Evolutionary conservation across 2,888 invertebrate genomes (phyloP), one percentile per base, ranked within the genome.

Genomic region (Cryptops parisi): DNA sequence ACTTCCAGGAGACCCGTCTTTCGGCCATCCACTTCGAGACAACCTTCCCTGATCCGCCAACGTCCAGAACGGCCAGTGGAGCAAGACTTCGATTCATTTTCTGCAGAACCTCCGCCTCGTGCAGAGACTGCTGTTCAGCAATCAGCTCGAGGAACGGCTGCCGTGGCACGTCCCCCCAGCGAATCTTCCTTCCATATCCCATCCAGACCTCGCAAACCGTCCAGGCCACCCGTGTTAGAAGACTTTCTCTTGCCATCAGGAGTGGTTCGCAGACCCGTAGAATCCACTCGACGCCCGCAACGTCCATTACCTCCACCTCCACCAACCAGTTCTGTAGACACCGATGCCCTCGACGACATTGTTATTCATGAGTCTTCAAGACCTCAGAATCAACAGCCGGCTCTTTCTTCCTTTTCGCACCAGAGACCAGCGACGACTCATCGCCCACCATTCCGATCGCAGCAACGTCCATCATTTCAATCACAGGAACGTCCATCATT

Each of bases 81-180:
- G 9, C 33, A 33, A 15, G 6, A 6, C 9, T 33, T 33, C 9
- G 24, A 19, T 12, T 23, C 17, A 9, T 5, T 12, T 9, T 19
- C 46, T 4, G 46, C 9, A 6, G 22, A 46, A 17, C 5, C 26
- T 9, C 52, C 52, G 12, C 52, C 52, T 19, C 25, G 52, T 22
- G 43, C 52, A 21, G 12, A 23, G 44, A 52, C 52, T 3, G 25
- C 52, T 5, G 52, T 52, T 15, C 52, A 52, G 12, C 52, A 52
- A 3, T 22, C 52, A 22, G 26, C 21, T 33, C 19, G 27, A 4
- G 44, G 52, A 17, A n/a, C n/a, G n/a, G n/a, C 25, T 2, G 45
- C 25, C n/a, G 44, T 52, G 17, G 52, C 52, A 15, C 23, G 52
- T 19, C 52, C 52, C 24, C 23, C 41, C 24, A 24, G 40, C 22